Percentiles rank a stretch among this genome's conserved stretches.
phyloP scores from a whole-genome alignment of 1,140 invertebrate species.

The Pseudoatta argentina region DNA sequence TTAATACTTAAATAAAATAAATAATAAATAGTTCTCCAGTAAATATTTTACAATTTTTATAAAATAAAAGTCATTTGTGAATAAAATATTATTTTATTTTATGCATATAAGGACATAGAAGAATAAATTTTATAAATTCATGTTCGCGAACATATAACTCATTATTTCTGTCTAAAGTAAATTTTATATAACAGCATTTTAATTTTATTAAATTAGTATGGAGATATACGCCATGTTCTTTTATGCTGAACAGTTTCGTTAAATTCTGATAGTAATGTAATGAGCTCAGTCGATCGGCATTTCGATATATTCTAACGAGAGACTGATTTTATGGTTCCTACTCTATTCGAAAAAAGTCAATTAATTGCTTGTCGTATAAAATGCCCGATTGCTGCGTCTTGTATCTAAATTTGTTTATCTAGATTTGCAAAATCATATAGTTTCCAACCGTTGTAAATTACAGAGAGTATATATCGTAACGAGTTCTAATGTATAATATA shows the following conservation, averaged over 20 bases:
- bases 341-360: slow-evolving; percentile 73
- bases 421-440: slow-evolving; percentile 9
- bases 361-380: slow-evolving; percentile 71
- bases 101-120: not conserved
- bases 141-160: not conserved
- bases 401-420: slow-evolving; percentile 67
- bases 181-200: not conserved
- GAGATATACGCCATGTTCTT: slow-evolving; percentile 37
- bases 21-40: not conserved
- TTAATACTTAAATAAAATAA: slow-evolving; percentile 2
- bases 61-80: slow-evolving; percentile 1
- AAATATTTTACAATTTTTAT: not conserved
- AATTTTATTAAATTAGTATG: slow-evolving; percentile 69
- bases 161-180: not conserved
- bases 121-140: slow-evolving; percentile 3
- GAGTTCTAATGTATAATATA: not conserved
- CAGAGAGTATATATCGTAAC: not conserved
- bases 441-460: not conserved
- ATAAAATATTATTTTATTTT: not conserved
- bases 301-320: slow-evolving; percentile 78
- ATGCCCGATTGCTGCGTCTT: slow-evolving; percentile 56
- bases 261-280: slow-evolving; percentile 70
- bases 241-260: slow-evolving; percentile 58
- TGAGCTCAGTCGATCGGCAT: slow-evolving; percentile 72
- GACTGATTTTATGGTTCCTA: slow-evolving; percentile 73